Evolutionary conservation across 2,888 invertebrate genomes (phyloP), one percentile per base, ranked within the genome.

Genomic region (Noctua janthina): DNA sequence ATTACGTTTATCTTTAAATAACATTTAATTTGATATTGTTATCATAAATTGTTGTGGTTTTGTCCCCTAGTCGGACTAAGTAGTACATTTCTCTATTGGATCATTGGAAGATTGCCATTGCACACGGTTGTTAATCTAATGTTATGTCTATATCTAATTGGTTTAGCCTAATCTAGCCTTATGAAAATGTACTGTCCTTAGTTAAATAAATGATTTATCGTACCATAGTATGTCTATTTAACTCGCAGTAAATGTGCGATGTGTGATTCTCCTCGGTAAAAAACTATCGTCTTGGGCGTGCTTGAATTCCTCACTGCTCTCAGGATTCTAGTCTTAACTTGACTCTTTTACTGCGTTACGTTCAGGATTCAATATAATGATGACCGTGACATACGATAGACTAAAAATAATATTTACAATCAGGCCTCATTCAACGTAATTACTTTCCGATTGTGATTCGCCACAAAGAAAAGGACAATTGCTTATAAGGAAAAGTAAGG

Each of bases 1-100:
- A 54, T 71, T 67, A 62, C n/a, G 39, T 17, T 85, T 83, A 85
- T 81, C 59, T 83, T 68, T 71, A 29, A 84, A 84, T 84, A 67
- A 68, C 49, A 79, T 71, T 71, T 29, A 64, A 73, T 35, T 78
- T 66, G 72, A 78, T 82, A 76, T 76, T 69, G 51, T 29, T 82
- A 82, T 69, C 83, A 39, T 20, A 69, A 15, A 39, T 17, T 54
- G 35, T 67, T 49, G 46, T 59, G 56, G 39, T 71, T 70, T 72
- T 70, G n/a, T 49, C 29, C 35, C 46, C 72, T n/a, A 43, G 51
- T 46, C 6, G 11, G 39, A 66, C 35, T 68, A 39, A 39, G 39
- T 39, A 39, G 5, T 29, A 29, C 29, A 29, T 29, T 29, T 29
- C 29, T 29, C 29, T 29, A 29, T 29, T 0, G 29, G 29, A 29